These are phyloP conservation scores for Diplazon laetatorius DNA, from an alignment of 2,888 invertebrate genomes.

Conservation along the genomic window DNA sequence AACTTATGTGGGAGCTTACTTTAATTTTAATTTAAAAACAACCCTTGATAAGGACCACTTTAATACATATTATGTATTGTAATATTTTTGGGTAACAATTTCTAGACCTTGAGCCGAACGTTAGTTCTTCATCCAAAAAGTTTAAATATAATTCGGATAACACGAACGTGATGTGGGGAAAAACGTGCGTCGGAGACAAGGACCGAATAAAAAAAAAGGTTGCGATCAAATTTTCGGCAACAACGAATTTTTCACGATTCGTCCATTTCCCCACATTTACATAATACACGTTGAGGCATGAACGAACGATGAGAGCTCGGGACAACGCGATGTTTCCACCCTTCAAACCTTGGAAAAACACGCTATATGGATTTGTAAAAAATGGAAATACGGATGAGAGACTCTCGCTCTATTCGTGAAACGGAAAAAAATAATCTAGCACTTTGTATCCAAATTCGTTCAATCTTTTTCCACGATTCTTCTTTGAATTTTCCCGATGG, in stretches of 20 bases:
- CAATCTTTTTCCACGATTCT: constrained; percentile 1
- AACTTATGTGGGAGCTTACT: too few species aligned
- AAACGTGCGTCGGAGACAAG: constrained; percentile 7
- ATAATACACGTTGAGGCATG: constrained; percentile 1
- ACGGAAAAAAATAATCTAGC: constrained; percentile 5
- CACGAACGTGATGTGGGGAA: not conserved
- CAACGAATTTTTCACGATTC: constrained; percentile 5
- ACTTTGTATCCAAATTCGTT: not conserved
- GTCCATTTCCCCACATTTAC: constrained; percentile 29
- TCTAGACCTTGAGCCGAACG: not conserved
- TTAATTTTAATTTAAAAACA: not conserved
- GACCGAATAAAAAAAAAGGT: constrained; percentile 1
- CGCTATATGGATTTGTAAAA: constrained; percentile 1
- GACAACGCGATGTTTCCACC: too few species aligned
- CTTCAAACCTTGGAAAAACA: not conserved
- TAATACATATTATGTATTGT: too few species aligned
- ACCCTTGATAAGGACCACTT: not conserved
- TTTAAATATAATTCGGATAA: constrained; percentile 19
- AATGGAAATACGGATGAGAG: constrained; percentile 37
- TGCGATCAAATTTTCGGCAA: not conserved
- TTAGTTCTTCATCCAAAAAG: not conserved
- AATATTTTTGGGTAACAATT: not conserved
- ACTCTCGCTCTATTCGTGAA: constrained; percentile 17
- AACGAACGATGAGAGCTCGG: too few species aligned
- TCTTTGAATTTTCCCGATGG: not conserved